Conservation (phyloP, 2,113 vertebrate species). For the Benthochromis sp. region DNA sequence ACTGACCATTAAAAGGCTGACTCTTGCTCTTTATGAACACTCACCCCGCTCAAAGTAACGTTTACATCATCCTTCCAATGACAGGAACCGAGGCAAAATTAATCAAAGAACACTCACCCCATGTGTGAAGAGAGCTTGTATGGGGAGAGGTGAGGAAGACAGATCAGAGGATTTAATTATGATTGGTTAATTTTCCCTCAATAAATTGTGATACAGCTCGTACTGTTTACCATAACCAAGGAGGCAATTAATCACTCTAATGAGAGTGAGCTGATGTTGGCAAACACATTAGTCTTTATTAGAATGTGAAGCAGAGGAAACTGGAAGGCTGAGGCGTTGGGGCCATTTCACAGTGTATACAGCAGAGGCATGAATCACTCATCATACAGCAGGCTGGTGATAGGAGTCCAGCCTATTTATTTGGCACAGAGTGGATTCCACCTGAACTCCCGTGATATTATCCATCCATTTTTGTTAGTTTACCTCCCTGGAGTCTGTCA, state of each 20-base stretch:
- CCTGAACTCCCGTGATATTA: not conserved
- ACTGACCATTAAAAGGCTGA: not conserved
- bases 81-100: not conserved
- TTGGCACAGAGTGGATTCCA: not conserved
- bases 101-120: constrained; percentile 17
- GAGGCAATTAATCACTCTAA: constrained; percentile 64
- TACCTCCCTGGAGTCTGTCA: not conserved
- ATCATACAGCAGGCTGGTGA: not conserved
- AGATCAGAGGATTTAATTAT: constrained; percentile 49
- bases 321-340: not conserved
- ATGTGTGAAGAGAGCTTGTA: not conserved
- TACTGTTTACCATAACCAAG: constrained; percentile 54
- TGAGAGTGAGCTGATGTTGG: constrained; percentile 44
- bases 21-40: not conserved
- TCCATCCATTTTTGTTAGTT: not conserved
- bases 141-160: not conserved
- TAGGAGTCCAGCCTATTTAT: not conserved
- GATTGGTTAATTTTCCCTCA: constrained; percentile 55
- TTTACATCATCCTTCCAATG: constrained; percentile 6
- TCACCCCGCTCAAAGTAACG: not conserved
- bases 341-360: not conserved
- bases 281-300: constrained; percentile 66
- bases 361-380: not conserved
- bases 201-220: constrained; percentile 55
- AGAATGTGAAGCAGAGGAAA: constrained; percentile 1